phyloP scores from a whole-genome alignment of 1,140 invertebrate genomes.

The Steinernema feltiae region DNA sequence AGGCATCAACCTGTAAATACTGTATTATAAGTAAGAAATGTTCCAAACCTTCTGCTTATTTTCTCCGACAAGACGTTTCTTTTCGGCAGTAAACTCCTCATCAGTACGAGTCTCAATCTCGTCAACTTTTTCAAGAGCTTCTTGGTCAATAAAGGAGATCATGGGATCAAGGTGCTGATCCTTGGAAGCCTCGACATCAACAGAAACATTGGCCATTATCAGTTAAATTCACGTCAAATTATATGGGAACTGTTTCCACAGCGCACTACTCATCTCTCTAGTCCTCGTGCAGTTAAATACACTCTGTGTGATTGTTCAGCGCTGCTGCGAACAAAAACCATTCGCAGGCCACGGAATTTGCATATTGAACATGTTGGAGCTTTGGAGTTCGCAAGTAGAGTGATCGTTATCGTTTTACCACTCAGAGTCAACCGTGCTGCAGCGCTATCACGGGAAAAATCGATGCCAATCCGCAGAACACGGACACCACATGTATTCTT shows the following conservation, averaged over 20 bases:
- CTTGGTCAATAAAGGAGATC: constrained; percentile 1
- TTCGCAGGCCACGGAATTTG: too few species aligned
- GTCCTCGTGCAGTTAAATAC: neutral
- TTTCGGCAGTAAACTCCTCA: neutral
- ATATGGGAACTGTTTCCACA: neutral
- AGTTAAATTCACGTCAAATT: neutral
- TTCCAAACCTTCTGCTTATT: neutral
- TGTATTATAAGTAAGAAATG: neutral
- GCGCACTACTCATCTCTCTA: neutral
- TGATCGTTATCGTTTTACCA: too few species aligned
- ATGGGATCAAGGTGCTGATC: constrained; percentile 8
- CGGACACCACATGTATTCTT: too few species aligned
- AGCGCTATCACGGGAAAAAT: too few species aligned
- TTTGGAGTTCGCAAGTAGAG: too few species aligned
- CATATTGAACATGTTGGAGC: too few species aligned
- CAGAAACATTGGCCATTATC: neutral
- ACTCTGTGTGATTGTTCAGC: neutral
- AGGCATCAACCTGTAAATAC: neutral
- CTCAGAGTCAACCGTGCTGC: too few species aligned
- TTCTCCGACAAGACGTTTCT: neutral
- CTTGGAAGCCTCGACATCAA: neutral
- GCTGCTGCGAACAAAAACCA: neutral
- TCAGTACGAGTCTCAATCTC: neutral
- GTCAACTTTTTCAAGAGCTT: neutral
- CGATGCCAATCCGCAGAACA: too few species aligned